phyloP scores from a whole-genome alignment of 2,113 vertebrate species.

The Oriolus oriolus region DNA sequence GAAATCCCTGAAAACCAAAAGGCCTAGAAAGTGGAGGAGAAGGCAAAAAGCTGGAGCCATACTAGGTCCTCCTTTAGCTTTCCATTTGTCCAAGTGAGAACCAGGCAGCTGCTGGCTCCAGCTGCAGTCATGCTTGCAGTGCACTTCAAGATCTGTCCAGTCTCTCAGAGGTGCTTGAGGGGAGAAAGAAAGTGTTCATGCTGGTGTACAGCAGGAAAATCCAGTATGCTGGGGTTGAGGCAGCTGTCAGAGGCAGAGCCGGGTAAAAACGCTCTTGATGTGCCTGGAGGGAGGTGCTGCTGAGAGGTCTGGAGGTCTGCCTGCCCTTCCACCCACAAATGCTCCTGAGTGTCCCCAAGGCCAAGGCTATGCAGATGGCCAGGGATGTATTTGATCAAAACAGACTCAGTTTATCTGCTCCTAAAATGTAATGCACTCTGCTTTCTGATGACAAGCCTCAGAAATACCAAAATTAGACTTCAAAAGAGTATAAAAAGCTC shows the following conservation, averaged over 20 bases:
- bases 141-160: background rate
- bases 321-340: background rate
- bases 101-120: background rate
- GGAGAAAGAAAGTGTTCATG: background rate
- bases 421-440: background rate
- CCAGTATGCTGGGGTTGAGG: background rate
- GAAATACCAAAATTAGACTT: conserved; percentile 6
- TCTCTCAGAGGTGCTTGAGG: background rate
- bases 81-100: background rate
- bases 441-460: background rate
- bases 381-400: background rate
- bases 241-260: background rate
- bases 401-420: background rate
- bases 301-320: background rate
- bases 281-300: background rate
- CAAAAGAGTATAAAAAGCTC: background rate
- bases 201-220: background rate
- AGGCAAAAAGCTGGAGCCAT: background rate
- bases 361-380: background rate
- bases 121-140: background rate
- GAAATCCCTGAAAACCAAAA: background rate
- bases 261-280: background rate
- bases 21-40: background rate
- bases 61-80: background rate
- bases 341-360: background rate